Percentiles rank a stretch among this genome's conserved stretches.
Evolutionary conservation across 2,888 invertebrate genomes (phyloP).

Genomic region (Plusia festucae): DNA sequence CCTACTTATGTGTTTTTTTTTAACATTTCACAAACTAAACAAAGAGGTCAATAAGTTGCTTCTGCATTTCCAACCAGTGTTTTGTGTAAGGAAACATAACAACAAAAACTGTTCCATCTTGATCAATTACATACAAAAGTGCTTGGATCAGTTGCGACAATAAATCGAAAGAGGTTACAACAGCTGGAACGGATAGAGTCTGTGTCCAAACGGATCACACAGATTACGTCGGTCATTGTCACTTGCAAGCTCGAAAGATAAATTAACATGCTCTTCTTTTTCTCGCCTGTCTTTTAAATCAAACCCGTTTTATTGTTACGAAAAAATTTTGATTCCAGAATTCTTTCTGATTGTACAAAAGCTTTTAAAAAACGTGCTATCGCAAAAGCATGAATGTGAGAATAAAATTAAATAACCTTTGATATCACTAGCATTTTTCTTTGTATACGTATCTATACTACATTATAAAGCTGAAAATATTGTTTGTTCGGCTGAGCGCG

Average conservation of each 20-base stretch:
- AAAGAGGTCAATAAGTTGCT: background rate
- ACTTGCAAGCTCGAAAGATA: conserved; percentile 17
- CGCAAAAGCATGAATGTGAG: too few species aligned
- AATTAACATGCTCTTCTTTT: background rate
- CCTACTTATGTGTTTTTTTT: too few species aligned
- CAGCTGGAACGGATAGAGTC: conserved; percentile 39
- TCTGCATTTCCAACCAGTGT: background rate
- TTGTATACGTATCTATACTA: too few species aligned
- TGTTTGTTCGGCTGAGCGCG: too few species aligned
- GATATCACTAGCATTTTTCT: too few species aligned
- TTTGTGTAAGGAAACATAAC: background rate
- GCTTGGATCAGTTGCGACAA: conserved; percentile 41
- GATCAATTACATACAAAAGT: conserved; percentile 20
- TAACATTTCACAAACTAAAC: background rate
- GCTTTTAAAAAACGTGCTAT: too few species aligned
- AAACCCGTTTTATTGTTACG: background rate
- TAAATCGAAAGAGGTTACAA: conserved; percentile 39
- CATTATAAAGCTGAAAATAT: too few species aligned
- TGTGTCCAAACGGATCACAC: conserved; percentile 42
- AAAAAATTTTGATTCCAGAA: background rate
- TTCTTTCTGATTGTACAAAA: too few species aligned
- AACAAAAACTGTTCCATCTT: conserved; percentile 9
- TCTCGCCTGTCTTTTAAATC: background rate
- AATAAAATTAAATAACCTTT: too few species aligned
- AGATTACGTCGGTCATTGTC: conserved; percentile 29